Evolutionary conservation across 2,888 invertebrate species (phyloP), one percentile per base, ranked within the genome.

Genomic region (Fragum sueziense): DNA sequence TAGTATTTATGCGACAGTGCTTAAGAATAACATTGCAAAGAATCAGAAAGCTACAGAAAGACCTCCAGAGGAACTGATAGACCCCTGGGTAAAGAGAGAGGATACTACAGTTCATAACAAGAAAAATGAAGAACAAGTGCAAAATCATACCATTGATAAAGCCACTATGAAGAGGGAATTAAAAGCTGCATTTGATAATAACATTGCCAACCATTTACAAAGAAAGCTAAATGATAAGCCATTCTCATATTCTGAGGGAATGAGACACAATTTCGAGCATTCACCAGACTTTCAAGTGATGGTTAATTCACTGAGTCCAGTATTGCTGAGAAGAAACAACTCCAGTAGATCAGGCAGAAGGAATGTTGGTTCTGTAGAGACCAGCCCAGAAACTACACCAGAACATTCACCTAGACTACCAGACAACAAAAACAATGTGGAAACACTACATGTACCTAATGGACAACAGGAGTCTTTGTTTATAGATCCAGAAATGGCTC

Each of bases 281-380:
- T 88, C 86, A n/a, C 84, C 88, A 4, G 90, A 90, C 75, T 86
- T 89, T 80, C 89, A 89, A 70, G 87, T 90, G 2, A 83, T 90
- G 76, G 88, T 90, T 25, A 89, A 88, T 71, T 82, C 90, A 0
- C 83, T 89, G 1, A 90, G 89, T 70, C 90, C 90, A 22, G 90
- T 90, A 33, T 72, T 90, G 61, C 68, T 84, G 27, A 80, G 89
- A 20, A 83, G 90, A 52, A 85, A 77, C 54, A 75, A 84, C 17
- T 72, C 87, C n/a, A 80, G 72, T 14, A 73, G 74, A 22, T 73
- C 70, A n/a, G 54, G 22, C 22, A 77, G 82, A 54, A 85, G 67
- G 69, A 68, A 74, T 54, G 54, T 51, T 17, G 79, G 79, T 34
- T 80, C 78, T n/a, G 62, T 29, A 47, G 78, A 80, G 70, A 79